Base-by-base conservation (phyloP, 2,888 invertebrate genomes). In the Harpalus rufipes region DNA sequence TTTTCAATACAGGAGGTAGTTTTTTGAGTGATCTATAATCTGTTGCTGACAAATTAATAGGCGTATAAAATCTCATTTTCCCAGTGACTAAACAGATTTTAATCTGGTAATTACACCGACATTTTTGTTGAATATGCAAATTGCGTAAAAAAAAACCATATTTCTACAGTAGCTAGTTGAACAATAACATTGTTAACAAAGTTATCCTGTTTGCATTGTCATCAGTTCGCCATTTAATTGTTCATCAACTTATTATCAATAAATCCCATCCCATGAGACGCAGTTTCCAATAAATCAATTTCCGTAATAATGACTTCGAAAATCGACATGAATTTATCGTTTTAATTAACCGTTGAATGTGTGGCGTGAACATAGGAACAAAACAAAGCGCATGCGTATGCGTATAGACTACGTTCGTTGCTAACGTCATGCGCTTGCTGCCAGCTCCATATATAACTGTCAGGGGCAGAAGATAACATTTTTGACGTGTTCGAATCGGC, bases 401-500 rank as follows among this genome's bases (percentile, higher is more conserved):
- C 39, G 32, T 3, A 6, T 5, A 32, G 5, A 68, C 10, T 68
- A 1, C 7, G 41, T 12, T 68, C 68, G 63, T 18, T 63, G 63
- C 63, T 63, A 21, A 68, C n/a, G 39, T 68, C 39, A 68, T 14
- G 7, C 10, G n/a, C 7, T 14, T n/a, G n/a, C n/a, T 3, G 14
- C 14, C 14, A 41, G 68, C 41, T 68, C 72, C 82, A 82, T 82
- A 82, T 82, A 82, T 82, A 82, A 82, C 68, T 82, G 82, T 82
- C 82, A 82, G 56, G 58, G 39, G 65, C 82, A 82, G 68, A 72
- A 82, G 82, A 82, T 82, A 82, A 82, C 65, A 82, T 59, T 82
- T 82, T 82, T 82, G 82, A 82, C 56, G 72, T 65, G 39, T 72
- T 68, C 82, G 63, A 58, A 16, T 82, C 82, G 72, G 58, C 82